These are phyloP conservation scores for Neodiprion pinetum DNA, from an alignment of 1,140 invertebrate genomes.

Conservation along the genomic window DNA sequence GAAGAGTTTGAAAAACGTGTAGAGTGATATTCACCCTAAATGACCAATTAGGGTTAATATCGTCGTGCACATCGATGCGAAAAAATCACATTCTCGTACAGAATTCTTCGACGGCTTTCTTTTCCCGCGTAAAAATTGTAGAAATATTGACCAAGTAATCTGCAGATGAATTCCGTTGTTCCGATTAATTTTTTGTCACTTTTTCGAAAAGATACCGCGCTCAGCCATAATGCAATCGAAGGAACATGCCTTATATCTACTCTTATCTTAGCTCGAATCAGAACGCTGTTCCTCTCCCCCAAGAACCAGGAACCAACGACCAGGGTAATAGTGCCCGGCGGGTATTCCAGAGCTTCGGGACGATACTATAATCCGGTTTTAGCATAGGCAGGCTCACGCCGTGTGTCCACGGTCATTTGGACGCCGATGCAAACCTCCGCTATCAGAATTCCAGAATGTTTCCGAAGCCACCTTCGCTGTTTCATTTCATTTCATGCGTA, in stretches of 20 bases:
- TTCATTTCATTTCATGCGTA: background rate
- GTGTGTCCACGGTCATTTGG: background rate
- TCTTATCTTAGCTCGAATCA: background rate
- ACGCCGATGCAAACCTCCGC: background rate
- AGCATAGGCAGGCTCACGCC: background rate
- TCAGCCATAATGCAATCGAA: background rate
- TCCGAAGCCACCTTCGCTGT: background rate
- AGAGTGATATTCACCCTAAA: too few species aligned
- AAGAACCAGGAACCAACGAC: background rate
- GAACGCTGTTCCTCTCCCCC: background rate
- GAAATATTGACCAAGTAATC: too few species aligned
- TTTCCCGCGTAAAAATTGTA: too few species aligned
- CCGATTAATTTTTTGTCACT: background rate
- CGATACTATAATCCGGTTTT: background rate
- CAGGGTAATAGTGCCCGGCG: background rate
- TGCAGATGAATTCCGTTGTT: too few species aligned
- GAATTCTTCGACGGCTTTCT: too few species aligned
- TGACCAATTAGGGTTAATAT: too few species aligned
- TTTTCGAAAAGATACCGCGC: background rate
- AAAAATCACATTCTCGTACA: too few species aligned
- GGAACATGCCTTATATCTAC: background rate
- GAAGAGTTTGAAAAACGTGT: too few species aligned
- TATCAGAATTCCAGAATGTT: background rate
- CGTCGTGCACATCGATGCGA: too few species aligned
- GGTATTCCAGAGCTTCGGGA: background rate